Percentiles rank a stretch among this genome's conserved stretches.
phyloP scores from a whole-genome alignment of 2,888 invertebrate species.

The Drosophila heteroneura region DNA sequence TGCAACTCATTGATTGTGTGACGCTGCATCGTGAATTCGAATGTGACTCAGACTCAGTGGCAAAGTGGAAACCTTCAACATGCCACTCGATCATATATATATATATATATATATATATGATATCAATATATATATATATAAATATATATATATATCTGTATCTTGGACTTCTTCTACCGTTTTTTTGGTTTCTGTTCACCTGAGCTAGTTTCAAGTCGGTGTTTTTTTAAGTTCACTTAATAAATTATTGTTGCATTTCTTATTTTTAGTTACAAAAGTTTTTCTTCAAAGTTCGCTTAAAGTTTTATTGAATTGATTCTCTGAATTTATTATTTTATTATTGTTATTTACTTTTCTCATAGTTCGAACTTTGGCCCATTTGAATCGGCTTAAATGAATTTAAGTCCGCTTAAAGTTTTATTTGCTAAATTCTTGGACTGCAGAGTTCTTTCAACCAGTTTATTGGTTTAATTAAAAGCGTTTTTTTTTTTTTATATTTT shows the following conservation, averaged over 20 bases:
- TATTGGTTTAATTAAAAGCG: slow-evolving; percentile 5
- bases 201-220: not conserved
- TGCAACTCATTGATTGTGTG: slow-evolving; percentile 29
- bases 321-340: not conserved
- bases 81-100: slow-evolving; percentile 14
- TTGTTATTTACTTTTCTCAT: not conserved
- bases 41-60: slow-evolving; percentile 24
- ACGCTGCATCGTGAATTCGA: slow-evolving; percentile 35
- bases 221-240: not conserved
- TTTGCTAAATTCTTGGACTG: not conserved
- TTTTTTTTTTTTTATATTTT: slow-evolving; percentile 1
- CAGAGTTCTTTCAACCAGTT: not conserved
- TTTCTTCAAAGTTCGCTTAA: not conserved
- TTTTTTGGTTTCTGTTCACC: not conserved
- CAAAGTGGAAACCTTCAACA: slow-evolving; percentile 20
- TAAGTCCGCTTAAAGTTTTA: not conserved
- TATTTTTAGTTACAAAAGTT: not conserved
- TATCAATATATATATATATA: not conserved
- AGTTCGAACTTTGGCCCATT: not conserved
- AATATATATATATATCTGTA: not conserved
- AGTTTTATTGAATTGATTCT: not conserved
- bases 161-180: not conserved
- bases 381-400: not conserved
- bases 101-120: not conserved
- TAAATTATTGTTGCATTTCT: not conserved